Percentiles rank a stretch among this genome's conserved stretches.
These are phyloP conservation scores for Tethea ocularis DNA, from an alignment of 2,888 invertebrate genomes.

Conservation along the genomic window DNA sequence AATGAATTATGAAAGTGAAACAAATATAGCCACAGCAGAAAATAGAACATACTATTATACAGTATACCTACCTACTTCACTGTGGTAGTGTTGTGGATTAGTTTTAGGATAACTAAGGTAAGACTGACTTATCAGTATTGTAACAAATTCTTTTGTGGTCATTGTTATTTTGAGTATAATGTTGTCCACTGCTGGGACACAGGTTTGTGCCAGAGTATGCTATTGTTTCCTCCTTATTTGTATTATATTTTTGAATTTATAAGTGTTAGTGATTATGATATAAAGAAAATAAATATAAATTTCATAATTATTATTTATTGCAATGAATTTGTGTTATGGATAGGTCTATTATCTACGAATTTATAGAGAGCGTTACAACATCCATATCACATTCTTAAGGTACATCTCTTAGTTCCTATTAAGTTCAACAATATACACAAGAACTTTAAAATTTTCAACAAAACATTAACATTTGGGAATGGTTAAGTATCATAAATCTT, in stretches of 20 bases:
- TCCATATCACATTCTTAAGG: slow-evolving; percentile 80
- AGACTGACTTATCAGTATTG: no score
- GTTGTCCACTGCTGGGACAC: no score
- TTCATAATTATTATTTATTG: slow-evolving; percentile 45
- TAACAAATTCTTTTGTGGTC: no score
- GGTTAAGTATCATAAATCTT: slow-evolving; percentile 41
- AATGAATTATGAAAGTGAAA: no score
- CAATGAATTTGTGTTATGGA: slow-evolving; percentile 53
- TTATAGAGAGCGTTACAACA: slow-evolving; percentile 80
- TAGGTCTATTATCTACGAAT: slow-evolving; percentile 60
- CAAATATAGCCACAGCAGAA: no score
- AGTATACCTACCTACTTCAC: no score
- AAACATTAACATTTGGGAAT: slow-evolving; percentile 68
- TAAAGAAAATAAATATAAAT: slow-evolving; percentile 17
- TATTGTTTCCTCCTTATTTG: no score
- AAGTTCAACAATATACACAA: slow-evolving; percentile 75
- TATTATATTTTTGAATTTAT: neutral
- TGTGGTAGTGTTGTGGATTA: no score
- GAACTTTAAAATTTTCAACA: slow-evolving; percentile 56
- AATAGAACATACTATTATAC: no score
- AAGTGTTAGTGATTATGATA: neutral
- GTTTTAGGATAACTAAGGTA: no score
- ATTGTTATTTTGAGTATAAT: no score
- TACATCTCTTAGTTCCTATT: slow-evolving; percentile 57
- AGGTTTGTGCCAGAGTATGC: no score